Conservation (phyloP, 2,113 vertebrate species). For the Vireo altiloquus region DNA sequence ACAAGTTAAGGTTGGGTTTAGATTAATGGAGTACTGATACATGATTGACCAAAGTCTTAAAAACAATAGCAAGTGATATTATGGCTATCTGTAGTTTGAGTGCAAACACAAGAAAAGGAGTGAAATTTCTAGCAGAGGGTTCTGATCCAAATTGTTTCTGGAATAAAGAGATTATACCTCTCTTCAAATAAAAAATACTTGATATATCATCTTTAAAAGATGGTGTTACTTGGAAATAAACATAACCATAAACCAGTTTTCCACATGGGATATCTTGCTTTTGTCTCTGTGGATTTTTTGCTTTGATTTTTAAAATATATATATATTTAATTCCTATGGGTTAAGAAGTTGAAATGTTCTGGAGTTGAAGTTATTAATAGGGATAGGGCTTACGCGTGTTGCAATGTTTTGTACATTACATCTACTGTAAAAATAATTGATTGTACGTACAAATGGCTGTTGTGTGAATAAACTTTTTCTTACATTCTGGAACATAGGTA, state of each 20-base stretch:
- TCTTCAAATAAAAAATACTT: constrained; percentile 34
- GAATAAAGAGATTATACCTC: constrained; percentile 15
- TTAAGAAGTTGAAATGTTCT: constrained; percentile 59
- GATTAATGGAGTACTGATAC: not conserved
- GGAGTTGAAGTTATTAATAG: constrained; percentile 47
- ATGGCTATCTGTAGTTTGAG: constrained; percentile 1
- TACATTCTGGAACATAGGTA: constrained; percentile 60
- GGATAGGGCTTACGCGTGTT: constrained; percentile 48
- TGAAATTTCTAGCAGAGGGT: constrained; percentile 3
- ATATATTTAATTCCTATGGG: constrained; percentile 57
- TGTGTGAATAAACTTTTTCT: constrained; percentile 74
- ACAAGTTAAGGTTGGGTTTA: not conserved
- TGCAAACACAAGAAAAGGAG: constrained; percentile 14
- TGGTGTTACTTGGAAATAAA: constrained; percentile 44
- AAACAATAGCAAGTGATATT: not conserved
- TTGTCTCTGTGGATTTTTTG: constrained; percentile 55
- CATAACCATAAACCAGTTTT: constrained; percentile 38
- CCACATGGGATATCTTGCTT: constrained; percentile 50
- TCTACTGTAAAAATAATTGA: constrained; percentile 69
- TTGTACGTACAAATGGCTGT: constrained; percentile 70
- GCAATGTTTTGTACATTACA: constrained; percentile 68
- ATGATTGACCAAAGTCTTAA: constrained; percentile 12
- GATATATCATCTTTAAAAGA: constrained; percentile 58
- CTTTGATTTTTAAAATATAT: constrained; percentile 28
- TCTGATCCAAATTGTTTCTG: constrained; percentile 35